Evolutionary conservation across 2,113 vertebrate genomes (phyloP).

Genomic region (Tragelaphus strepsiceros): DNA sequence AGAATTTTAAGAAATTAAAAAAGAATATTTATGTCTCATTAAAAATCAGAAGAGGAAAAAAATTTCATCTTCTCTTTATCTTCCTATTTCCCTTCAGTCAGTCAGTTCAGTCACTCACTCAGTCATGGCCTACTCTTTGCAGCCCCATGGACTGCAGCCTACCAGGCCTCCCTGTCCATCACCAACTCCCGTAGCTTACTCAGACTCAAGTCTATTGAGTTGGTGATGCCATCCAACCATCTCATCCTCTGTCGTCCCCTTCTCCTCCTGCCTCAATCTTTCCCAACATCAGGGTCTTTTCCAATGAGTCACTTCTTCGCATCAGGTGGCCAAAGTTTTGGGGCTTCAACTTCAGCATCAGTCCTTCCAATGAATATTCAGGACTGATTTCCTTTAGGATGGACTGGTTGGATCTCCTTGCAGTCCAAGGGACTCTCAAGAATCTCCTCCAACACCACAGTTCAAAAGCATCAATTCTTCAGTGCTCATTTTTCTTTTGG

Average conservation of each 20-base stretch:
- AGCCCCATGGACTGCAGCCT: neutral
- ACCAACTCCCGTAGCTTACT: neutral
- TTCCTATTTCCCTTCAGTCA: neutral
- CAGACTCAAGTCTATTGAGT: neutral
- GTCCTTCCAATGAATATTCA: neutral
- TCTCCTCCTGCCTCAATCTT: neutral
- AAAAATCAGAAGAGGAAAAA: neutral
- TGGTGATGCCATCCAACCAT: neutral
- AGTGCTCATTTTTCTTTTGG: neutral
- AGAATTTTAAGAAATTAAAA: neutral
- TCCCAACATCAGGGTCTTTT: neutral
- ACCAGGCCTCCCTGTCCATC: neutral
- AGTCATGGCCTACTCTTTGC: neutral
- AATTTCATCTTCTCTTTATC: neutral
- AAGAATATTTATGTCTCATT: neutral
- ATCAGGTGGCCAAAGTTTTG: neutral
- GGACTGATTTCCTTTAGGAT: neutral
- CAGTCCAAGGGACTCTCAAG: neutral
- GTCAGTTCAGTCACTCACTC: neutral
- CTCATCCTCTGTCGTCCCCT: neutral
- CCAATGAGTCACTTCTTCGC: accelerated
- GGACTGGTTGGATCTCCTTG: neutral
- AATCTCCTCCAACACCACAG: neutral
- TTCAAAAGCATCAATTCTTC: neutral
- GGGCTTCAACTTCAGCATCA: neutral